These are phyloP conservation scores for Cyprinodon tularosa DNA, from an alignment of 2,113 vertebrate species.

Conservation along the genomic window DNA sequence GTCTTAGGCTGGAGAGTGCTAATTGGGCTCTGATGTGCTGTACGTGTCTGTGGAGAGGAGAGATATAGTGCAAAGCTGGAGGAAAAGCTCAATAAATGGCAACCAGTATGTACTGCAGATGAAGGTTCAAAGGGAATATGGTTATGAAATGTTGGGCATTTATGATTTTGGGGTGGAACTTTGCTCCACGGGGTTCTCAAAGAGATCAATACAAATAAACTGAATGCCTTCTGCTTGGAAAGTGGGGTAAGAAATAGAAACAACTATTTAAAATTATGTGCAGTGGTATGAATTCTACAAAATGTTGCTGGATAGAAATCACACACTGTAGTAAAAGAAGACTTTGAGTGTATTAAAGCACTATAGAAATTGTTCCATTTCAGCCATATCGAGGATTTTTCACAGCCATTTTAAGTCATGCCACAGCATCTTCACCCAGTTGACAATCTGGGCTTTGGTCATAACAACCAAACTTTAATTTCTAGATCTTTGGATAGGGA, in stretches of 20 bases:
- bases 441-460: too few species aligned
- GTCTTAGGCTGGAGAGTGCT: constrained; percentile 34
- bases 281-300: constrained; percentile 13
- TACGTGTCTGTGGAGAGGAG: constrained; percentile 27
- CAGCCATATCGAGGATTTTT: too few species aligned
- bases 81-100: constrained; percentile 10
- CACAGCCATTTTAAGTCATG: too few species aligned
- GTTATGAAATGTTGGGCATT: constrained; percentile 8
- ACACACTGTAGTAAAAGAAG: not conserved
- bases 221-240: constrained; percentile 2
- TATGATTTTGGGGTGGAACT: not conserved
- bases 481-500: too few species aligned
- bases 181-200: not conserved
- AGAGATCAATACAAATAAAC: constrained; percentile 11
- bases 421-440: too few species aligned
- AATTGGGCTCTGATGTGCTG: constrained; percentile 64
- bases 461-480: too few species aligned
- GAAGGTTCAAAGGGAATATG: constrained; percentile 13
- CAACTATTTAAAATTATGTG: constrained; percentile 29
- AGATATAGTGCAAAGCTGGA: constrained; percentile 10
- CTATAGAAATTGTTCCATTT: too few species aligned
- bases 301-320: not conserved
- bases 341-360: not conserved
- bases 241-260: constrained; percentile 13
- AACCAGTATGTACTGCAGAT: not conserved